phyloP scores from a whole-genome alignment of 2,113 vertebrate genomes.

The Bungarus multicinctus region DNA sequence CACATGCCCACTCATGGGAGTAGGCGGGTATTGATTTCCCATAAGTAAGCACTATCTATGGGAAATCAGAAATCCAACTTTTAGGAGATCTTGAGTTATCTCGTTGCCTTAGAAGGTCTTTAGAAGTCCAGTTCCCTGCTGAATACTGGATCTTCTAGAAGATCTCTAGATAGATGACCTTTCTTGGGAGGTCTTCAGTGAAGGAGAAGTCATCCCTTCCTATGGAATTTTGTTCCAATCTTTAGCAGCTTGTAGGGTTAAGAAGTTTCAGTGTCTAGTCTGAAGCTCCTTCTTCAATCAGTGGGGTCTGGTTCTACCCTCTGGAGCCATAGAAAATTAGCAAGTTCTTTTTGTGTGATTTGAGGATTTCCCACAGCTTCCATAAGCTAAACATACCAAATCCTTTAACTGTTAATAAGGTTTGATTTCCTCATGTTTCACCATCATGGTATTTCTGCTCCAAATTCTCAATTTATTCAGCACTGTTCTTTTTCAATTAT shows the following conservation, averaged over 20 bases:
- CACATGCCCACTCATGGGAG: neutral
- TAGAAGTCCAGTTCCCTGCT: neutral
- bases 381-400: too few species aligned
- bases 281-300: neutral
- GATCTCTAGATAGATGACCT: neutral
- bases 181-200: neutral
- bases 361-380: too few species aligned
- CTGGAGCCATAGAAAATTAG: too few species aligned
- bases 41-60: neutral
- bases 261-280: neutral
- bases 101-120: neutral
- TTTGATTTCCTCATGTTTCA: too few species aligned
- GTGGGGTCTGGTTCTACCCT: neutral
- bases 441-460: too few species aligned
- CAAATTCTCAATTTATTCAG: too few species aligned
- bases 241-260: neutral
- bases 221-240: neutral
- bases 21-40: neutral
- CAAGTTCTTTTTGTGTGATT: too few species aligned
- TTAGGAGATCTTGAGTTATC: neutral
- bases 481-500: too few species aligned
- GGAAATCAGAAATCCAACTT: too few species aligned
- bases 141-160: neutral
- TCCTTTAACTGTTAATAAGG: too few species aligned
- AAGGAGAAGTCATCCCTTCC: neutral